Evolutionary conservation across 1,140 invertebrate genomes (phyloP), one percentile per base, ranked within the genome.

Genomic region (Scaptomyza montana): DNA sequence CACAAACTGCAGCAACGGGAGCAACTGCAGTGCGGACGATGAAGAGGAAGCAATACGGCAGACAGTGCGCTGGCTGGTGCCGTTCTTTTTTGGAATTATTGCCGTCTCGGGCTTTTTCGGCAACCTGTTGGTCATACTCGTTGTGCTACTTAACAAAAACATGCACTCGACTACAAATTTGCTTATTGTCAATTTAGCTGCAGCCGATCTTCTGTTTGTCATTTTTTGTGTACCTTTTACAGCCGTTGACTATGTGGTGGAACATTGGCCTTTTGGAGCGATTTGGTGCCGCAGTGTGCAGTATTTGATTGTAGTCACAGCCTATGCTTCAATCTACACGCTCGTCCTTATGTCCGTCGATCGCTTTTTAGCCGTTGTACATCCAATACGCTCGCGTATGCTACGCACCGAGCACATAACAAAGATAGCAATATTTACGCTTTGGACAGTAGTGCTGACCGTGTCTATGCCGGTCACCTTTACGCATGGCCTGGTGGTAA

Each of bases 321-420:
- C 97, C 1, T 98, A 97, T 81, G 97, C 97, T 5, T 98, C 97
- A 72, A 98, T 99, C 9, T 99, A 98, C 91, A 99, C 98, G 0
- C 92, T 99, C n/a, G 97, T 99, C 0, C 94, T 99, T 36, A 99
- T 99, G 98, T 98, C 97, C 6, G 92, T 99, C 8, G 98, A 99
- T 92, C 95, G 98, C 61, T 99, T 98, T 92, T 93, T 99, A 80
- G 98, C 98, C 2, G 97, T 99, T 1, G 98, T 98, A 0, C 97
- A 98, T 92, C 97, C 98, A 0, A 97, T 99, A 64, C 93, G 95
- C 2, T 98, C 97, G n/a, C 74, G 91, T 1, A 95, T 96, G 1
- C 95, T 95, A 74, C 94, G 98, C 39, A 99, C 96, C 0, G 96
- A 98, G 89, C 94, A 93, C 46, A 98, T 99, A 89, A 97, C 98